Base-by-base conservation (phyloP, 2,888 invertebrate genomes). In the Euspilapteryx auroguttella region DNA sequence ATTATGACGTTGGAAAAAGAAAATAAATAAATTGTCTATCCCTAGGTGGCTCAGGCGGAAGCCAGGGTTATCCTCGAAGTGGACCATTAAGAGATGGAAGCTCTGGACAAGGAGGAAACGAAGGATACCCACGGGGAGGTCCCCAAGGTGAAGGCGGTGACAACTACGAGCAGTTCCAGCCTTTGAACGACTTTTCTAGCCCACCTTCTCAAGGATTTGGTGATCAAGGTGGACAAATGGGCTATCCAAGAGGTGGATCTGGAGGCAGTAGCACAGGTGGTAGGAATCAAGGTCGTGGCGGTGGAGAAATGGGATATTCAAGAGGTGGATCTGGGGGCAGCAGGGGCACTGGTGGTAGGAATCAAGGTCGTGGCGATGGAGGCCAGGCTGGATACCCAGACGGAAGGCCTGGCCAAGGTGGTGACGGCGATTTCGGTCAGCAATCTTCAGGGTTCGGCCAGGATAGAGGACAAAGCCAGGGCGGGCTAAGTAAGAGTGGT, bases 171-270 rank as follows among this genome's bases (percentile, higher is more conserved):
- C 23, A 23, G 23, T 25, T 25, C 15, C 14, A 25, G 3, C 4
- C 25, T 5, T 9, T 13, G 9, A n/a, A 14, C 4, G 25, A 13
- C 14, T 25, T 14, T 10, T n/a, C n/a, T n/a, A 13, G 14, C n/a
- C 13, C 8, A 13, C 36, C 33, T 11, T 38, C 36, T 15, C 36
- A 39, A 4, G 34, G 31, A 9, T 15, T 15, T 10, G 15, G 15
- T 12, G 12, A 12, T 14, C 15, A 12, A 3, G 22, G 26, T 23
- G 20, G 24, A 3, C 32, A 12, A 11, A 25, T 24, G 26, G 23
- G 30, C 11, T 27, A 52, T 25, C 41, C 50, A 2, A 41, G 44
- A 13, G 48, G 49, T 21, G 37, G 46, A 11, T 44, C 47, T 2
- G 41, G 41, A 21, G 44, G 41, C 33, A 37, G 33, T 14, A 36